Conservation (phyloP, 1,140 invertebrate genomes). For the Achatina immaculata region DNA sequence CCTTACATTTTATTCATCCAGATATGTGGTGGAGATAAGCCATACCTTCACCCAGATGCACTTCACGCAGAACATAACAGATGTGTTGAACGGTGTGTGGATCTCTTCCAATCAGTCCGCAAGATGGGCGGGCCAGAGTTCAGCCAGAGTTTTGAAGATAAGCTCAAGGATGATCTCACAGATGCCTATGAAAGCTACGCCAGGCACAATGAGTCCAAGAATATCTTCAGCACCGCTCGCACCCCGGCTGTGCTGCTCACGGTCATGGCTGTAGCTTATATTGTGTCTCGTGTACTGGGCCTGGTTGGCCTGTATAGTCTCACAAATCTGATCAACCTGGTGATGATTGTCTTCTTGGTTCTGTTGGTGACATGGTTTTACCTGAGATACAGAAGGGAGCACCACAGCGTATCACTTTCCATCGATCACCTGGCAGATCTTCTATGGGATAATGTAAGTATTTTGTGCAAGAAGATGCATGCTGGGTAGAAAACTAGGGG, state of each 20-base stretch:
- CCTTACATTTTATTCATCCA: too few species aligned
- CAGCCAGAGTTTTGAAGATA: slow-evolving; percentile 84
- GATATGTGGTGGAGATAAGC: slow-evolving; percentile 78
- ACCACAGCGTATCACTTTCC: slow-evolving; percentile 84
- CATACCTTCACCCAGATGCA: slow-evolving; percentile 86
- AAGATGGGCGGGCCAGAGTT: slow-evolving; percentile 98
- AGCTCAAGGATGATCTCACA: slow-evolving; percentile 76
- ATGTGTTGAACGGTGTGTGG: slow-evolving; percentile 79
- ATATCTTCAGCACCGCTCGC: slow-evolving; percentile 94
- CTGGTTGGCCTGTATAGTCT: slow-evolving; percentile 88
- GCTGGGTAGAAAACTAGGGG: too few species aligned
- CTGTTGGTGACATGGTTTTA: slow-evolving; percentile 91
- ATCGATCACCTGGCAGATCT: slow-evolving; percentile 87
- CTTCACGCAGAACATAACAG: slow-evolving; percentile 87
- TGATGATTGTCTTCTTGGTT: slow-evolving; percentile 87
- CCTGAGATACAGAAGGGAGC: slow-evolving; percentile 93
- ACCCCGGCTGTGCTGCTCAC: slow-evolving; percentile 95
- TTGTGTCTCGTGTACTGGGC: slow-evolving; percentile 82
- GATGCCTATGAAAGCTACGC: slow-evolving; percentile 87
- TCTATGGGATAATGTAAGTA: slow-evolving; percentile 92
- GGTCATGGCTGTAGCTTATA: slow-evolving; percentile 87
- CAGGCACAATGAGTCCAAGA: slow-evolving; percentile 96
- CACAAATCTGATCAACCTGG: slow-evolving; percentile 88
- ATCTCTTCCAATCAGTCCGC: slow-evolving; percentile 84
- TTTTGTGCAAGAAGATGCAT: background rate